A percentile compares a stretch with the other conserved stretches of the same genome.
Evolutionary conservation across 2,113 vertebrate genomes (phyloP).

Genomic region (Anguilla rostrata): DNA sequence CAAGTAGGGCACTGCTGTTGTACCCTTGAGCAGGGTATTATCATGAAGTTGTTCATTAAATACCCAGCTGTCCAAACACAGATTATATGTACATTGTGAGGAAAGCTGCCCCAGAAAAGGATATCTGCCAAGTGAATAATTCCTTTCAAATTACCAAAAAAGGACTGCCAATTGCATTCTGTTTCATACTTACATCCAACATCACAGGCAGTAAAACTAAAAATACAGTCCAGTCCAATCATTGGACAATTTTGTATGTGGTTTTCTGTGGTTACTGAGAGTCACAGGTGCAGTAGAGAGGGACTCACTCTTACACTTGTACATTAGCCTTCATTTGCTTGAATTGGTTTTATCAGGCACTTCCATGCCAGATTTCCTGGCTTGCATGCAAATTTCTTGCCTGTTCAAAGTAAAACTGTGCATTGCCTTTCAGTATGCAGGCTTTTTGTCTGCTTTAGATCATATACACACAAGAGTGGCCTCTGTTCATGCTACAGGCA

Average conservation of each 20-base stretch:
- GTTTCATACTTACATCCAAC: neutral
- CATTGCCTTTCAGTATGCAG: neutral
- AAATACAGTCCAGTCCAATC: neutral
- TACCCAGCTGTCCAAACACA: neutral
- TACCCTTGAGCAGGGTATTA: neutral
- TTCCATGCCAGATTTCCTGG: neutral
- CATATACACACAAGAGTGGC: neutral
- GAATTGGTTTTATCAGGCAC: neutral
- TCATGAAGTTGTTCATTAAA: conserved; percentile 5
- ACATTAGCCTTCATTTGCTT: neutral
- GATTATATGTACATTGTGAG: neutral
- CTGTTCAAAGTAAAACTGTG: neutral
- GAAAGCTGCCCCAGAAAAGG: neutral
- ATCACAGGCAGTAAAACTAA: neutral
- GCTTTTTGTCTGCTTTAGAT: neutral
- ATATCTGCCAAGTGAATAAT: neutral
- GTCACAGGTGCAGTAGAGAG: too few species aligned
- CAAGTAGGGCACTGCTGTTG: conserved; percentile 1
- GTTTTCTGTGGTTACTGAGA: neutral
- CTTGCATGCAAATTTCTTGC: neutral
- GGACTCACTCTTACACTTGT: neutral
- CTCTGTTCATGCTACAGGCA: neutral
- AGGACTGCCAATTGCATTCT: too few species aligned
- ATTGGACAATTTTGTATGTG: neutral
- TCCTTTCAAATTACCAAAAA: neutral